Evolutionary conservation across 1,140 invertebrate species (phyloP).

Genomic region (Ips typographus): DNA sequence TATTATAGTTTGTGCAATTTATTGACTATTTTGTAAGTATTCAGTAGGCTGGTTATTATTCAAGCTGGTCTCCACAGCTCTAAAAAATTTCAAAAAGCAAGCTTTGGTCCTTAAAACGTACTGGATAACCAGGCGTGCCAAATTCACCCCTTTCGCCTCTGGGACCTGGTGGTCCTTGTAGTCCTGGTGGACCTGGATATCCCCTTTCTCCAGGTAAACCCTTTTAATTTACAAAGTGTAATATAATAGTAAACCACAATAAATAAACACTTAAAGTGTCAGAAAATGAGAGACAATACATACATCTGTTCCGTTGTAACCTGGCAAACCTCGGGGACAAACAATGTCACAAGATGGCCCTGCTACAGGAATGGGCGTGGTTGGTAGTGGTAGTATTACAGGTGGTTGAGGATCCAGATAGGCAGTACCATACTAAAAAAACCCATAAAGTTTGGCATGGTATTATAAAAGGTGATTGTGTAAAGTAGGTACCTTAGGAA

Average conservation of each 20-base stretch:
- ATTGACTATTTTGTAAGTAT: too few relatives aligned
- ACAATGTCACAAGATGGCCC: conserved; percentile 41
- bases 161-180: conserved; percentile 46
- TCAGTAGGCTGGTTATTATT: too few relatives aligned
- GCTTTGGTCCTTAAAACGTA: conserved; percentile 27
- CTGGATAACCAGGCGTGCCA: conserved; percentile 43
- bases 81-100: too few relatives aligned
- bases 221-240: conserved; percentile 25
- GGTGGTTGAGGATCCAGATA: neutral
- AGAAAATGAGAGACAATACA: conserved; percentile 15
- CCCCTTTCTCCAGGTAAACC: conserved; percentile 46
- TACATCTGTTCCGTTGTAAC: conserved; percentile 61
- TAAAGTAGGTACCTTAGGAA: conserved; percentile 53
- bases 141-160: conserved; percentile 42
- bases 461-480: neutral
- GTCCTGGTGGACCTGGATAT: conserved; percentile 45
- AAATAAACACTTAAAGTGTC: neutral
- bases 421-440: conserved; percentile 22
- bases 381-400: conserved; percentile 5
- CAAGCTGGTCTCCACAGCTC: too few relatives aligned
- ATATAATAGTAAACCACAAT: neutral
- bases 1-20: too few relatives aligned
- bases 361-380: conserved; percentile 2
- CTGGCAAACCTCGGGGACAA: conserved; percentile 63
- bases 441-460: neutral